phyloP scores from a whole-genome alignment of 2,888 invertebrate genomes.

The Desoria tigrina region DNA sequence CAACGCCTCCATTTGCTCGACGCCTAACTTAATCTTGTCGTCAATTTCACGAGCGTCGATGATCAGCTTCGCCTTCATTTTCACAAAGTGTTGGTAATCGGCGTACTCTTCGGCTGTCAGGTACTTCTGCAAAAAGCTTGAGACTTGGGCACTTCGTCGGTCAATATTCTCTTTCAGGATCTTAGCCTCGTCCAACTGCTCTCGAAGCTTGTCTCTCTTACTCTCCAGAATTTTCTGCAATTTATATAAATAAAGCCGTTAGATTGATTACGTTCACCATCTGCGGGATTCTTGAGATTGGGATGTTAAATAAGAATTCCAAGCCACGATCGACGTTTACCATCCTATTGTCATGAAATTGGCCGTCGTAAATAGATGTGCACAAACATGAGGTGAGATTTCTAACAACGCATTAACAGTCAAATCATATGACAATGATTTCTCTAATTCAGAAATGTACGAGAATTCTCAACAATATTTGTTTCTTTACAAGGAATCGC shows the following conservation, averaged over 20 bases:
- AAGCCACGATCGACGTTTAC: no score
- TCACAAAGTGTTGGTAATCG: conserved; percentile 80
- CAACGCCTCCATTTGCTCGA: conserved; percentile 75
- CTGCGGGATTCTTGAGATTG: not conserved
- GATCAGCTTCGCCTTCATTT: conserved; percentile 81
- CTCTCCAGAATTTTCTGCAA: conserved; percentile 65
- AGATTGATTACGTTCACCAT: not conserved
- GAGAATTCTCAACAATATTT: no score
- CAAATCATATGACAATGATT: no score
- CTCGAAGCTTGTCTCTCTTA: conserved; percentile 73
- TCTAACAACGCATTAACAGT: no score
- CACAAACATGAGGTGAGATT: no score
- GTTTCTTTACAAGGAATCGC: no score
- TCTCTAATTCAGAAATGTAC: no score
- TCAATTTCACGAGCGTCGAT: conserved; percentile 79
- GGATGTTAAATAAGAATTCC: no score
- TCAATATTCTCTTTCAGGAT: conserved; percentile 78
- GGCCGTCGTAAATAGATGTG: no score
- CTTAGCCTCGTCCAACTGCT: conserved; percentile 80
- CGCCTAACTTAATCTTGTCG: conserved; percentile 78
- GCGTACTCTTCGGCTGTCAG: conserved; percentile 72
- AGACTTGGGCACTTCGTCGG: conserved; percentile 71
- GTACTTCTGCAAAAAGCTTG: conserved; percentile 70
- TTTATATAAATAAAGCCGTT: conserved; percentile 14
- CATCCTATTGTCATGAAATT: no score